These are phyloP conservation scores for Portunus trituberculatus DNA, from an alignment of 1,140 invertebrate species.

Conservation along the genomic window DNA sequence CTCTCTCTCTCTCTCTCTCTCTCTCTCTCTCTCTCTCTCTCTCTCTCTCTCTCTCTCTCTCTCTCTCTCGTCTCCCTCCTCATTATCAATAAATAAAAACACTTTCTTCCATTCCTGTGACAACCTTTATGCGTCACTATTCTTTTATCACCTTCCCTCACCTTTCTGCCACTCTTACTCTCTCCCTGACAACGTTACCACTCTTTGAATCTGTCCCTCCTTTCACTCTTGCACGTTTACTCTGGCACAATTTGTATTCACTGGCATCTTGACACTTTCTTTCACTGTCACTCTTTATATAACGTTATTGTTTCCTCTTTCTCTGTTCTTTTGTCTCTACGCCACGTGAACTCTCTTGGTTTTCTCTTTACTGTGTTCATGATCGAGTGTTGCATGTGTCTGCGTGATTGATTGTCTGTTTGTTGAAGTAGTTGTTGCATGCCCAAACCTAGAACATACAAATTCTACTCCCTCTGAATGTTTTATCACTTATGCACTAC, in stretches of 20 bases:
- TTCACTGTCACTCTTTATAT: background rate
- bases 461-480: background rate
- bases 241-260: background rate
- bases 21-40: conserved; percentile 27
- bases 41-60: conserved; percentile 9
- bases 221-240: background rate
- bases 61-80: conserved; percentile 28
- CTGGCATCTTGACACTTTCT: background rate
- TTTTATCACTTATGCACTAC: background rate
- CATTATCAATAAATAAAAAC: background rate
- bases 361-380: background rate
- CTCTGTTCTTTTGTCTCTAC: background rate
- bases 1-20: conserved; percentile 48
- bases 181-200: background rate
- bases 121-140: background rate
- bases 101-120: background rate
- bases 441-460: background rate
- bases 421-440: background rate
- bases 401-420: background rate
- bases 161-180: background rate
- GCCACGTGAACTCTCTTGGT: background rate
- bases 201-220: background rate
- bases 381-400: background rate
- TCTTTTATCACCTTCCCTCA: background rate
- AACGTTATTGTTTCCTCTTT: background rate